phyloP scores from a whole-genome alignment of 2,888 invertebrate genomes.

The Criorhina ranunculi region DNA sequence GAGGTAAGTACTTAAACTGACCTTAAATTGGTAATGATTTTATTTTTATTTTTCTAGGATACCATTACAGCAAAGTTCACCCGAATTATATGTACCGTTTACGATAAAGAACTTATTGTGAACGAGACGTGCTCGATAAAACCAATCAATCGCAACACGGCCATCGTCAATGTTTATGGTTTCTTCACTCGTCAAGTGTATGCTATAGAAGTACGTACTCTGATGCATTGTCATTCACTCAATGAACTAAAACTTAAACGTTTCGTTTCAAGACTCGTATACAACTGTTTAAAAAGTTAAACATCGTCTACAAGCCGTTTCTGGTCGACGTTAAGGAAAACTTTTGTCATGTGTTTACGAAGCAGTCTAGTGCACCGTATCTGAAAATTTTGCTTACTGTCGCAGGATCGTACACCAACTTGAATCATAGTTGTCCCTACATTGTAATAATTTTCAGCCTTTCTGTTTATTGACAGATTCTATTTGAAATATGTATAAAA shows the following conservation, averaged over 20 bases:
- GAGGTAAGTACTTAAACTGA: background rate
- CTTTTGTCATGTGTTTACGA: background rate
- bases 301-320: background rate
- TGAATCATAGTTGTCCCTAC: slow-evolving; percentile 23
- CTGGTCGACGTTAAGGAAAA: background rate
- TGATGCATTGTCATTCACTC: background rate
- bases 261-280: background rate
- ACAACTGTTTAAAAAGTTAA: background rate
- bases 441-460: slow-evolving; percentile 9
- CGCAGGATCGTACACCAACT: background rate
- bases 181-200: background rate
- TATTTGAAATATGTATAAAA: too few relatives aligned
- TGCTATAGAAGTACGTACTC: background rate
- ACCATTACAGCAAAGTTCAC: background rate
- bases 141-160: background rate
- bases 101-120: background rate
- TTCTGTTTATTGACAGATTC: background rate
- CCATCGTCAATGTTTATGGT: background rate
- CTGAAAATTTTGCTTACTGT: too few relatives aligned
- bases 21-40: background rate
- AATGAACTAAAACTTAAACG: background rate
- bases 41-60: background rate
- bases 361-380: too few relatives aligned
- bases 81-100: background rate
- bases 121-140: background rate